Percentiles rank a stretch among this genome's conserved stretches.
phyloP scores from a whole-genome alignment of 37 sponge, comb jelly and placozoan species.

The Diacarnus erythraeanus region DNA sequence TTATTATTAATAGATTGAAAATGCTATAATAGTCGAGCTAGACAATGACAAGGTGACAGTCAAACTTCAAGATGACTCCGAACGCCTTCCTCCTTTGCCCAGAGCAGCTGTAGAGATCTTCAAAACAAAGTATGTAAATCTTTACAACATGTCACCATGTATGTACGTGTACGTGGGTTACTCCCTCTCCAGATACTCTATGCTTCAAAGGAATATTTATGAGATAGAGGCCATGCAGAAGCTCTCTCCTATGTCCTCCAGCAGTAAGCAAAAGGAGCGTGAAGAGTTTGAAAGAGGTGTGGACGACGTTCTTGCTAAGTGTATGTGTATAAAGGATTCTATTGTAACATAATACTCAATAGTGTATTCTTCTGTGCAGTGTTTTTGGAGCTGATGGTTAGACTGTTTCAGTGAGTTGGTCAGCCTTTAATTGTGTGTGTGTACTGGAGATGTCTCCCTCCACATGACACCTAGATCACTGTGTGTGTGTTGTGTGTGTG shows the following conservation, averaged over 20 bases:
- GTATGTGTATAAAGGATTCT: constrained; percentile 22
- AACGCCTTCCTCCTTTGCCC: constrained; percentile 30
- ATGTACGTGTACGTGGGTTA: background rate
- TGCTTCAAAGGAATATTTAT: constrained; percentile 12
- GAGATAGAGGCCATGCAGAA: constrained; percentile 16
- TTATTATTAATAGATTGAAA: constrained; percentile 13
- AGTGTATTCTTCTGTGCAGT: constrained; percentile 11
- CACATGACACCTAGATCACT: too few species aligned
- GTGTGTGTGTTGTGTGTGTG: too few species aligned
- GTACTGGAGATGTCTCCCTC: background rate
- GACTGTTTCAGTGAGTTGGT: constrained; percentile 29
- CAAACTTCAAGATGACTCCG: constrained; percentile 3
- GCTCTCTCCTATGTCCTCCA: constrained; percentile 17
- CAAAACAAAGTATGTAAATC: constrained; percentile 29
- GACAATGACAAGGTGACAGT: constrained; percentile 42
- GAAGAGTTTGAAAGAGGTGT: constrained; percentile 33
- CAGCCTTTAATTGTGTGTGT: background rate
- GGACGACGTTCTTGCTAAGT: constrained; percentile 23
- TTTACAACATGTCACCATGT: background rate
- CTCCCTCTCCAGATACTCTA: constrained; percentile 12
- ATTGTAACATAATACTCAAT: background rate
- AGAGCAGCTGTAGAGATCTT: constrained; percentile 30
- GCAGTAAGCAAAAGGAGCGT: constrained; percentile 25
- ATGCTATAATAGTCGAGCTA: constrained; percentile 56
- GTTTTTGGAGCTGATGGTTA: constrained; percentile 72